Evolutionary conservation across 2,797 vertebrate genomes (phyloP).

Genomic region (Champsocephalus esox): DNA sequence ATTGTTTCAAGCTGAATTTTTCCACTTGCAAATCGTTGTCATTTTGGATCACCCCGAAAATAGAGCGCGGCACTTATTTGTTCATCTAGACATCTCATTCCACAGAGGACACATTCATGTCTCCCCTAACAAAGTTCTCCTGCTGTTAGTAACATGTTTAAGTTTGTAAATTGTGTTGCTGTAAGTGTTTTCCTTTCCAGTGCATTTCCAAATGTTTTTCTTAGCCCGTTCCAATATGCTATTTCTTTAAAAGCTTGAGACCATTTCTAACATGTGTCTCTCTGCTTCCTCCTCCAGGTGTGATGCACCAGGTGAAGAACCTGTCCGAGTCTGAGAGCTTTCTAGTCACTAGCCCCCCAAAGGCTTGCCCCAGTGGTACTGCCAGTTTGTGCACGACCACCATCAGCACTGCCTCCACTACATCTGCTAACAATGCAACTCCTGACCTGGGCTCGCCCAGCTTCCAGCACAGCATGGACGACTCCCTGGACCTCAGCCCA

Average conservation of each 20-base stretch:
- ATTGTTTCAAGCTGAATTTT: not conserved
- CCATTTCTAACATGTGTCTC: not conserved
- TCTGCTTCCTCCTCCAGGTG: slow-evolving; percentile 83
- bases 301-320: slow-evolving; percentile 99
- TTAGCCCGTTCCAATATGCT: not conserved
- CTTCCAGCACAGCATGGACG: slow-evolving; percentile 97
- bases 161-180: too few species aligned
- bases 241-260: not conserved
- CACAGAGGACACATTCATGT: not conserved
- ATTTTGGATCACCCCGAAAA: not conserved
- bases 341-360: slow-evolving; percentile 94
- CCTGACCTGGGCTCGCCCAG: slow-evolving; percentile 96
- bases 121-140: not conserved
- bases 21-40: not conserved
- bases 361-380: slow-evolving; percentile 94
- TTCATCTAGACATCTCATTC: not conserved
- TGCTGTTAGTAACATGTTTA: not conserved
- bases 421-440: slow-evolving; percentile 88
- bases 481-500: slow-evolving; percentile 97
- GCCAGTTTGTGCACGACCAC: slow-evolving; percentile 91
- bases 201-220: not conserved
- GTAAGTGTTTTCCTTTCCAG: not conserved
- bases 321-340: slow-evolving; percentile 96
- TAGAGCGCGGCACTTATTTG: not conserved
- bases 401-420: slow-evolving; percentile 93